Conservation (phyloP, 2,113 vertebrate species). For the Pelobates fuscus region DNA sequence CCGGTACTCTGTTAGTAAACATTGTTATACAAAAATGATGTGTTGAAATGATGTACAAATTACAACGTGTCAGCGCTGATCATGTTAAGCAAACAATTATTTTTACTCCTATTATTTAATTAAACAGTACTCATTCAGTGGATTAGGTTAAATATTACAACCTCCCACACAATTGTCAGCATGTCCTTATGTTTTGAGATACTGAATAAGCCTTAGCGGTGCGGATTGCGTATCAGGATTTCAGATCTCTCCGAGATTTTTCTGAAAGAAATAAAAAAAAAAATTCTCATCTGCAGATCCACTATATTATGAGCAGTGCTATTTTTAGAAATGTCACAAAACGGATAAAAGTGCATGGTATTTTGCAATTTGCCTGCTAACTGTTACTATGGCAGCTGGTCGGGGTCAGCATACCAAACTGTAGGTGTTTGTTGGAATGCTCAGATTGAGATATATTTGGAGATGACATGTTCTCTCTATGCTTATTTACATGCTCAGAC, state of each 20-base stretch:
- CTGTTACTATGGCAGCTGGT: slow-evolving; percentile 47
- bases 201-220: slow-evolving; percentile 33
- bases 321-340: slow-evolving; percentile 49
- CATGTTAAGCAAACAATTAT: slow-evolving; percentile 37
- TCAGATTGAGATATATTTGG: slow-evolving; percentile 52
- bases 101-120: slow-evolving; percentile 42
- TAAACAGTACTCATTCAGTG: slow-evolving; percentile 41
- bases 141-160: slow-evolving; percentile 47
- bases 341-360: slow-evolving; percentile 46
- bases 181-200: slow-evolving; percentile 46
- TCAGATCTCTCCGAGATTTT: slow-evolving; percentile 36
- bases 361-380: slow-evolving; percentile 42
- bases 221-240: slow-evolving; percentile 38
- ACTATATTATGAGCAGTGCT: slow-evolving; percentile 46
- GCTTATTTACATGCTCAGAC: no score
- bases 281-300: slow-evolving; percentile 33
- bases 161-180: slow-evolving; percentile 48
- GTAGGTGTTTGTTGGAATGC: slow-evolving; percentile 48
- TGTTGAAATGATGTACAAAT: background rate
- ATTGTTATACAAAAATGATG: no score
- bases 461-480: background rate
- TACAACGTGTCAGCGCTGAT: slow-evolving; percentile 30
- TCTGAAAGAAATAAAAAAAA: slow-evolving; percentile 36
- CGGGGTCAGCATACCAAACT: slow-evolving; percentile 50
- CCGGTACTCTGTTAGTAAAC: no score